A percentile compares a stretch with the other conserved stretches of the same genome.
Evolutionary conservation across 2,113 vertebrate species (phyloP).

Genomic region (Prinia subflava): DNA sequence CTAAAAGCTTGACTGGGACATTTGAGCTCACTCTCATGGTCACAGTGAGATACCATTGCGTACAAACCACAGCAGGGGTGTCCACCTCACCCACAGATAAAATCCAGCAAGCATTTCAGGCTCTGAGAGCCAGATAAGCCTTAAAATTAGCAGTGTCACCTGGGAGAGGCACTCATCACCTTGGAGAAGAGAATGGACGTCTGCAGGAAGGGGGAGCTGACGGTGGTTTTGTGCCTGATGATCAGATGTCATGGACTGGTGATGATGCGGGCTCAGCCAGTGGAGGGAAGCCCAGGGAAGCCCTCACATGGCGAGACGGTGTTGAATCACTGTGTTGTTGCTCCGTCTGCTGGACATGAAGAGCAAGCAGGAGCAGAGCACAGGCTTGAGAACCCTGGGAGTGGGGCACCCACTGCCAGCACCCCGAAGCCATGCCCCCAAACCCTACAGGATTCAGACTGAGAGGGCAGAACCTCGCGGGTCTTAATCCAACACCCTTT

Average conservation of each 20-base stretch:
- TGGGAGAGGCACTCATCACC: neutral
- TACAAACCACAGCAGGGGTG: neutral
- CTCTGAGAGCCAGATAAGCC: neutral
- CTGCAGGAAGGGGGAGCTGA: neutral
- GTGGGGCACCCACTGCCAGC: neutral
- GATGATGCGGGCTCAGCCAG: neutral
- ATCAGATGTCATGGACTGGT: rapidly evolving
- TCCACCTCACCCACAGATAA: neutral
- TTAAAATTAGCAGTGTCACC: neutral
- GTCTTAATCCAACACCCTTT: neutral
- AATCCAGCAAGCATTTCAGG: neutral
- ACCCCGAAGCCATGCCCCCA: neutral
- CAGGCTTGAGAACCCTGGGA: neutral
- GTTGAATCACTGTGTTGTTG: neutral
- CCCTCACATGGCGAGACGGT: neutral
- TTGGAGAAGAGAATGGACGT: neutral
- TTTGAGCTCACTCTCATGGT: neutral
- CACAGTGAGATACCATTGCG: neutral
- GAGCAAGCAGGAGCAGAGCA: neutral
- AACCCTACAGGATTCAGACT: neutral
- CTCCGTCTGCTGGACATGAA: neutral
- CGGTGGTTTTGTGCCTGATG: neutral
- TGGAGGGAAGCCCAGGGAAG: neutral
- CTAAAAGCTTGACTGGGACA: neutral
- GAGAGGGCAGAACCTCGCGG: rapidly evolving